phyloP scores from a whole-genome alignment of 2,888 invertebrate genomes.

The Diaphora mendica region DNA sequence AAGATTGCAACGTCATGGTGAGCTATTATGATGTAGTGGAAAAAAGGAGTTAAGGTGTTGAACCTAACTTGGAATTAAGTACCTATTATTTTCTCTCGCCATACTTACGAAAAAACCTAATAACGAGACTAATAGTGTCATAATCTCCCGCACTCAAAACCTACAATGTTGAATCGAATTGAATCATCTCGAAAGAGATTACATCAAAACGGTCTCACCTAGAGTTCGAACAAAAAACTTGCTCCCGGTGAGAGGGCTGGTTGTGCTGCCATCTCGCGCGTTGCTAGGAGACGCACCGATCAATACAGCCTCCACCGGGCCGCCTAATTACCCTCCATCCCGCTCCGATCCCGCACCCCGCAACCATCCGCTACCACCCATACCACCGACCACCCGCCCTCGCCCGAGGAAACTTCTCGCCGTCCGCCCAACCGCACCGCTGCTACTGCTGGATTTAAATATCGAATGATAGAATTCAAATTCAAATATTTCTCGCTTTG shows the following conservation, averaged over 20 bases:
- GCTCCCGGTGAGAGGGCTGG: constrained; percentile 72
- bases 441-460: constrained; percentile 77
- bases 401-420: constrained; percentile 68
- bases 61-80: constrained; percentile 48
- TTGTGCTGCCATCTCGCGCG: constrained; percentile 82
- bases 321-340: constrained; percentile 81
- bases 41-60: constrained; percentile 27
- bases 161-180: constrained; percentile 72
- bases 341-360: constrained; percentile 49
- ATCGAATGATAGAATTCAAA: constrained; percentile 85
- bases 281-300: constrained; percentile 84
- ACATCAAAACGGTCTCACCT: constrained; percentile 83
- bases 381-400: constrained; percentile 48
- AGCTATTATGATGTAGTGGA: constrained; percentile 12
- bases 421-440: constrained; percentile 73
- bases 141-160: constrained; percentile 56
- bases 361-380: constrained; percentile 31
- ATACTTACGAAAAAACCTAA: constrained; percentile 46
- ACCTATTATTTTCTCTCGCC: constrained; percentile 42
- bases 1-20: not conserved
- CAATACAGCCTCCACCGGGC: constrained; percentile 86
- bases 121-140: constrained; percentile 60
- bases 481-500: constrained; percentile 79
- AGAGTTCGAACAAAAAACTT: constrained; percentile 80
- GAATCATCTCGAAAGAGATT: constrained; percentile 79